Evolutionary conservation across 2,113 vertebrate species (phyloP), one percentile per base, ranked within the genome.

Genomic region (Megaceryle torquata): DNA sequence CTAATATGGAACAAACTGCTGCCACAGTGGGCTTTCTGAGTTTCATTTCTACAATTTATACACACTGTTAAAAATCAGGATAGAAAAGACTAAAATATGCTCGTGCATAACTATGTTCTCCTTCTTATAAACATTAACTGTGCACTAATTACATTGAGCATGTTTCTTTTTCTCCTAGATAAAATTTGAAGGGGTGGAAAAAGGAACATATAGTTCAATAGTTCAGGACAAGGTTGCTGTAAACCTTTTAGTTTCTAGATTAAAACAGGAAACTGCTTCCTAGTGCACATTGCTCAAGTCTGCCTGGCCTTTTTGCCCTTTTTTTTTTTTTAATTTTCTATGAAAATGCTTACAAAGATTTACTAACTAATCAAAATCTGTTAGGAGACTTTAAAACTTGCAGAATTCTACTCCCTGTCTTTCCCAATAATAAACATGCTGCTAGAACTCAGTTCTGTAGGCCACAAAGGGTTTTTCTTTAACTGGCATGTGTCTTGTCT

Each of bases 151-250:
- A 15, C 77, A 90, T 43, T 96, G 54, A 95, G 96, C 72, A 54
- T 93, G 86, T 96, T 96, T 98, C 77, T 97, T 84, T 96, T 96
- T 96, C 50, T 86, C 88, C 94, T 98, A 99, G 98, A 99, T 99
- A 97, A 98, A 97, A 98, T 99, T 98, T 99, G 98, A 98, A 98
- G 97, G 98, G 96, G 97, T 89, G 97, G 98, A 99, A 95, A 98
- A 94, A 95, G 39, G 39, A 41, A 41, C 39, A 41, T 41, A 41
- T 41, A 41, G 39, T 41, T 13, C 39, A 41, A 41, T 41, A 41
- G 39, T 41, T 41, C 39, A 97, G 88, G 97, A 98, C 95, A 99
- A 99, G 98, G 98, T 99, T 98, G 97, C 97, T 94, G 79, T 93
- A 51, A 97, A 97, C 95, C 93, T 57, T 97, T 97, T 89, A 77